phyloP scores from a whole-genome alignment of 2,888 invertebrate species.

The Apamea epomidion region DNA sequence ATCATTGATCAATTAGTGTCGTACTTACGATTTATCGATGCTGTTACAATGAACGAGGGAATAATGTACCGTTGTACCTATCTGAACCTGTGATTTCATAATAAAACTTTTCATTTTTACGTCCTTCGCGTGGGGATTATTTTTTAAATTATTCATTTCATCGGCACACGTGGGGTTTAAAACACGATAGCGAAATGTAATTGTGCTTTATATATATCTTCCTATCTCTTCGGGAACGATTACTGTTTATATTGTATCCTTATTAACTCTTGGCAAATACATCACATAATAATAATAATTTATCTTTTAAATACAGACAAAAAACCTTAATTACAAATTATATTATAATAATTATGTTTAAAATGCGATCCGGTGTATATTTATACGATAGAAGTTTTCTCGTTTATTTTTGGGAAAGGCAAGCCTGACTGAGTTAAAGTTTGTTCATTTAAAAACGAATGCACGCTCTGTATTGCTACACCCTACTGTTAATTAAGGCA shows the following conservation, averaged over 20 bases:
- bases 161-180: background rate
- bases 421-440: constrained; percentile 7
- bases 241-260: background rate
- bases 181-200: background rate
- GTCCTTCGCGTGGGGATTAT: background rate
- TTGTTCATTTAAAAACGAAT: constrained; percentile 17
- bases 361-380: constrained; percentile 1
- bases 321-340: background rate
- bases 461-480: background rate
- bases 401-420: constrained; percentile 5
- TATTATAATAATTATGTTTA: background rate
- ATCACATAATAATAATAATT: background rate
- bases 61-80: constrained; percentile 1
- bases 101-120: background rate
- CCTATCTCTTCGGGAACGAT: background rate
- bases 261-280: background rate
- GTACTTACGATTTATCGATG: constrained; percentile 32
- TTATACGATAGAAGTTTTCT: background rate
- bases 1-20: constrained; percentile 51
- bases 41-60: constrained; percentile 15
- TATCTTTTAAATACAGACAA: background rate
- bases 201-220: background rate
- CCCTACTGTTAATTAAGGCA: constrained; percentile 16
- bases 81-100: background rate
- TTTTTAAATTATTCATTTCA: too few relatives aligned